Conservation (phyloP, 2,113 vertebrate species). For the Psittacula cyanocephala region DNA sequence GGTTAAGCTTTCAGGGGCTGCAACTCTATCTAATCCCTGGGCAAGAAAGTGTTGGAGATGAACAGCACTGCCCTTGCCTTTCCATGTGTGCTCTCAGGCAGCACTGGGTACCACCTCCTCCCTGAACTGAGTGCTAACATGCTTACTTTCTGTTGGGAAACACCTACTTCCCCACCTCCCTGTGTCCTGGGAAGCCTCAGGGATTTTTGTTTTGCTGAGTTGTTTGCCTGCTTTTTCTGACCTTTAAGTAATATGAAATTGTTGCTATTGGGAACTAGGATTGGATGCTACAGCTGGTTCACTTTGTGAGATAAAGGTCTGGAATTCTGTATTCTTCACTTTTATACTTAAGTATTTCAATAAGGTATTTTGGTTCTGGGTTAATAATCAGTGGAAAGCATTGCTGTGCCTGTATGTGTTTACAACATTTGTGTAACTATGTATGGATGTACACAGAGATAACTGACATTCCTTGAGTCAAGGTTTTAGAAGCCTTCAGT, state of each 20-base stretch:
- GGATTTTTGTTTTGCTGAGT: background rate
- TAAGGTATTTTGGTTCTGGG: background rate
- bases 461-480: background rate
- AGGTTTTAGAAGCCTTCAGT: background rate
- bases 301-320: background rate
- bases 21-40: background rate
- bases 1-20: background rate
- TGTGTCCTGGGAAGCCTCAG: background rate
- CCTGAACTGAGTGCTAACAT: fast-evolving
- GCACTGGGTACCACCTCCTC: background rate
- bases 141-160: background rate
- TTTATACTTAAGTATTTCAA: background rate
- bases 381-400: background rate
- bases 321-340: background rate
- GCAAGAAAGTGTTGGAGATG: background rate
- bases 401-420: background rate
- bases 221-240: background rate
- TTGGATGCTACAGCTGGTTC: background rate
- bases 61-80: background rate
- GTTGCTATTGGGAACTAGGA: background rate
- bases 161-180: background rate
- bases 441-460: background rate
- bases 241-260: background rate
- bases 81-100: background rate
- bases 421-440: fast-evolving